Percentiles rank a stretch among this genome's conserved stretches.
Evolutionary conservation across 2,797 vertebrate species (phyloP).

Genomic region (Astyanax mexicanus): DNA sequence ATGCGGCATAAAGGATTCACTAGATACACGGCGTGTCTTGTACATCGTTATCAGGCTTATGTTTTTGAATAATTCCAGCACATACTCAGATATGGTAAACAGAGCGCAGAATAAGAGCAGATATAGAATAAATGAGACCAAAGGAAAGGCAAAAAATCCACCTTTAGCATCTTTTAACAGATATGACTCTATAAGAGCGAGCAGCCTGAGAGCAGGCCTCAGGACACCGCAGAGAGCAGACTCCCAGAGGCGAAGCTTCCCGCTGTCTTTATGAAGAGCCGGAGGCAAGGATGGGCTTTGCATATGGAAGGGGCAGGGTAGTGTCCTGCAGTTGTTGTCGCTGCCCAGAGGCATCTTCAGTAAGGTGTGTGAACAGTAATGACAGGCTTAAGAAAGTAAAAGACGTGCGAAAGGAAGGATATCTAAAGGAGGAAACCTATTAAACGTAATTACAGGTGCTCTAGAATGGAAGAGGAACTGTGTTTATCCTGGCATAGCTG

Average conservation of each 20-base stretch:
- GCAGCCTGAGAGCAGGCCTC: neutral
- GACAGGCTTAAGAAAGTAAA: neutral
- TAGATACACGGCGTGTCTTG: neutral
- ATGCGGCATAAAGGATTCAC: neutral
- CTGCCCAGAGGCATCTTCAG: conserved; percentile 9
- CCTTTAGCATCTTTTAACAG: neutral
- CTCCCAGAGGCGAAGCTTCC: neutral
- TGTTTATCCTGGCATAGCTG: no score
- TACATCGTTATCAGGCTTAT: neutral
- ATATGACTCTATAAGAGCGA: neutral
- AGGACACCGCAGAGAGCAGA: neutral
- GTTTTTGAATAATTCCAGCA: neutral
- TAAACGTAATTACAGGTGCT: no score
- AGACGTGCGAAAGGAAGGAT: no score
- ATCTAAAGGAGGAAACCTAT: no score
- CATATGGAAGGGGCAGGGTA: neutral
- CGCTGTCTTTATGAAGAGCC: neutral
- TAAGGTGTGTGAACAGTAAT: neutral
- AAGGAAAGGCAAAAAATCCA: neutral
- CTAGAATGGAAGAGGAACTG: no score
- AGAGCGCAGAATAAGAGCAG: neutral
- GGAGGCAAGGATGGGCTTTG: neutral
- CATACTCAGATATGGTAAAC: conserved; percentile 1
- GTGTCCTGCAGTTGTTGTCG: neutral
- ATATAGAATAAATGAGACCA: neutral